Evolutionary conservation across 2,888 invertebrate species (phyloP).

Genomic region (Cheilosia grossa): DNA sequence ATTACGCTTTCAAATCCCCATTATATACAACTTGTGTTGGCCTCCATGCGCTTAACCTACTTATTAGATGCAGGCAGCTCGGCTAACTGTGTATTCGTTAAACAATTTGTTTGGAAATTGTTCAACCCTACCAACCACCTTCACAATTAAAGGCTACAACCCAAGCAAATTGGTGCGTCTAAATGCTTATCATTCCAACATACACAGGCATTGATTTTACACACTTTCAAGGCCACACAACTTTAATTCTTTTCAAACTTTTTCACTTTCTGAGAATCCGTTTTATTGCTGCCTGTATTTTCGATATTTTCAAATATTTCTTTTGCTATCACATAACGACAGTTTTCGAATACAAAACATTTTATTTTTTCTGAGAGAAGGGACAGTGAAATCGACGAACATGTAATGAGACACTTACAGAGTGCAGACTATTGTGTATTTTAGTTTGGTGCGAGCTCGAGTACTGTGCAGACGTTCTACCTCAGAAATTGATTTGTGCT

Average conservation of each 20-base stretch:
- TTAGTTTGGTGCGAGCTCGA: slow-evolving; percentile 55
- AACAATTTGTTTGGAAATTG: slow-evolving; percentile 6
- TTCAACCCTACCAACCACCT: slow-evolving; percentile 46
- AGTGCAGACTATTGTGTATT: slow-evolving; percentile 20
- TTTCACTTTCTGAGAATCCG: slow-evolving; percentile 23
- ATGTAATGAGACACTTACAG: slow-evolving; percentile 47
- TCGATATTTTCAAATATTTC: slow-evolving; percentile 33
- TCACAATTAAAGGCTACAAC: slow-evolving; percentile 49
- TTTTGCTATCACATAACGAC: slow-evolving; percentile 46
- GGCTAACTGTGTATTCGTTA: slow-evolving; percentile 16
- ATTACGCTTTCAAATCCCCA: slow-evolving; percentile 3
- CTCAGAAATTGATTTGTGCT: slow-evolving; percentile 39
- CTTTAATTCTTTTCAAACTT: slow-evolving; percentile 46
- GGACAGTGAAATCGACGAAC: slow-evolving; percentile 16
- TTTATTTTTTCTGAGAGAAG: background rate
- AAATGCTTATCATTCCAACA: slow-evolving; percentile 46
- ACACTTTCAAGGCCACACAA: slow-evolving; percentile 56
- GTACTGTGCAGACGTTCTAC: slow-evolving; percentile 60
- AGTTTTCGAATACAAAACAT: slow-evolving; percentile 34
- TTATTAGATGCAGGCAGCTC: slow-evolving; percentile 46
- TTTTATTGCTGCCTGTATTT: slow-evolving; percentile 36
- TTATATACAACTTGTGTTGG: slow-evolving; percentile 30
- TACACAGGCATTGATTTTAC: slow-evolving; percentile 65
- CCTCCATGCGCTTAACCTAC: slow-evolving; percentile 52
- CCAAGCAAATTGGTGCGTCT: slow-evolving; percentile 54